Conservation (phyloP, 2,888 invertebrate species). For the Orthosia gothica region DNA sequence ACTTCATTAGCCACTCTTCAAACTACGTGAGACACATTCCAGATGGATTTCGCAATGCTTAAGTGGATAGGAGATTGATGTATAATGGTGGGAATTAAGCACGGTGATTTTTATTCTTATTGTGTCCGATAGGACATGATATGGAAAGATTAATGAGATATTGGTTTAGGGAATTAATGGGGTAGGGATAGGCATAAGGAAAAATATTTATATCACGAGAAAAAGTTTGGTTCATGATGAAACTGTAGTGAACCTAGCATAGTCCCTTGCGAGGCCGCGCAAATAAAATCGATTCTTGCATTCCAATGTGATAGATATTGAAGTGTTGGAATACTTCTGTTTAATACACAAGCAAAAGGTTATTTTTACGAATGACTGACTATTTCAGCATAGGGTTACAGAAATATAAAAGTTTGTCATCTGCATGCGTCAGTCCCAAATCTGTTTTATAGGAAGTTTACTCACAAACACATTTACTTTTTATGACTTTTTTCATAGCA, state of each 20-base stretch:
- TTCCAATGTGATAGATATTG: not conserved
- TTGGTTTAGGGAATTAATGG: constrained; percentile 32
- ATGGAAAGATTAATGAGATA: constrained; percentile 67
- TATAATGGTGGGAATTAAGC: constrained; percentile 85
- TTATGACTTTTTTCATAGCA: constrained; percentile 75
- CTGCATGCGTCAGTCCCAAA: constrained; percentile 59
- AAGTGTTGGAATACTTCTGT: not conserved
- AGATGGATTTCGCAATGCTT: constrained; percentile 81
- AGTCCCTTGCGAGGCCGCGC: constrained; percentile 9
- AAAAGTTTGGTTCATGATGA: not conserved
- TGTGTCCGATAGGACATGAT: constrained; percentile 59
- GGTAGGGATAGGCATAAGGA: not conserved
- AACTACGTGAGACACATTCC: constrained; percentile 86
- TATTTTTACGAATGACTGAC: constrained; percentile 62
- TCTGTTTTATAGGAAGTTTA: constrained; percentile 65
- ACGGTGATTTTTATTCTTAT: constrained; percentile 69
- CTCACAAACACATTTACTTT: constrained; percentile 64
- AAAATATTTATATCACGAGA: not conserved
- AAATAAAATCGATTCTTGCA: not conserved
- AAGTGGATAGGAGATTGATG: constrained; percentile 86
- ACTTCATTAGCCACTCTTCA: constrained; percentile 87
- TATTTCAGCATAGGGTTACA: constrained; percentile 57
- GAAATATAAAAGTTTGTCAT: constrained; percentile 71
- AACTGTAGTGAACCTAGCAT: constrained; percentile 3
- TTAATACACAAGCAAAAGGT: constrained; percentile 8